Evolutionary conservation across 2,797 vertebrate species (phyloP).

Genomic region (Heterohyrax brucei): DNA sequence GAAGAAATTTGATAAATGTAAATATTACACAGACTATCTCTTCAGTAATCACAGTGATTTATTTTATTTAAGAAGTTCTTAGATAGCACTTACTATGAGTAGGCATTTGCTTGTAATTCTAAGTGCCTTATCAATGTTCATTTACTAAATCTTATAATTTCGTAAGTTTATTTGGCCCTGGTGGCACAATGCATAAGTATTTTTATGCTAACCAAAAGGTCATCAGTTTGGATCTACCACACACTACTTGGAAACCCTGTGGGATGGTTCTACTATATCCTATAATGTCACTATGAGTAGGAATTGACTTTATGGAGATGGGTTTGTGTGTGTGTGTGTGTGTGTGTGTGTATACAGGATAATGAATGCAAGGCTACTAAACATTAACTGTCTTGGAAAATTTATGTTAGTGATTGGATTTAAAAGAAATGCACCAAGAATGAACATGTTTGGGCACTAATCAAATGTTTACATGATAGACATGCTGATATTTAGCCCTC

Average conservation of each 20-base stretch:
- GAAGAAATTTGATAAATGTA: background rate
- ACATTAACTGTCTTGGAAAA: background rate
- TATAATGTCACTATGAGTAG: too few relatives aligned
- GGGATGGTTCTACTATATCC: too few relatives aligned
- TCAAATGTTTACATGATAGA: background rate
- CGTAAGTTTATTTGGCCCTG: too few relatives aligned
- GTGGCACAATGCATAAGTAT: too few relatives aligned
- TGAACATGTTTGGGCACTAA: slow-evolving; percentile 1
- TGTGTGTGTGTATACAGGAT: background rate
- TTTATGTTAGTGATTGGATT: slow-evolving; percentile 20
- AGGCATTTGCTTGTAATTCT: background rate
- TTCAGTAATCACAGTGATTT: background rate
- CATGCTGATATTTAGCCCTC: background rate
- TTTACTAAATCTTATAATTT: slow-evolving; percentile 18
- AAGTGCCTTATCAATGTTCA: background rate
- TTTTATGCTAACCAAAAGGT: too few relatives aligned
- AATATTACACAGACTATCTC: background rate
- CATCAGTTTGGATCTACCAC: too few relatives aligned
- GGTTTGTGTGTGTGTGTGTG: background rate
- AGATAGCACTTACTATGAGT: background rate
- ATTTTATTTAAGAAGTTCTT: background rate
- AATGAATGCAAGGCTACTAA: background rate
- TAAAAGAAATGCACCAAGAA: slow-evolving; percentile 10
- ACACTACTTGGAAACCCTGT: too few relatives aligned
- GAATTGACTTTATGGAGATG: too few relatives aligned